Conservation (phyloP, 2,888 invertebrate genomes). For the Stratiomys singularior region DNA sequence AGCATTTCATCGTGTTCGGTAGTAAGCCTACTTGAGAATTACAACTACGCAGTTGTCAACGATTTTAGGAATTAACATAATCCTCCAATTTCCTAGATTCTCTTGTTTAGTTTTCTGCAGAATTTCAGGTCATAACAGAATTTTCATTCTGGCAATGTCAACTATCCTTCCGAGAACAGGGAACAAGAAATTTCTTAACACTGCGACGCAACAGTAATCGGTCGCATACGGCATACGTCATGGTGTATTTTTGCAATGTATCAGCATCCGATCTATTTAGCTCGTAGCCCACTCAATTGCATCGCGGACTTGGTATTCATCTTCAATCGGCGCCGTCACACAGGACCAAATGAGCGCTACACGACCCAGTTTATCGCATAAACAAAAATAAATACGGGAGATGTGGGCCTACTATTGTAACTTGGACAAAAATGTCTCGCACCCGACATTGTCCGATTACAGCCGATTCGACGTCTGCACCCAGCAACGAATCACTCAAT, state of each 20-base stretch:
- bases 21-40: too few species aligned
- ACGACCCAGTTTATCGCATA: constrained; percentile 37
- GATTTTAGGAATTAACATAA: too few species aligned
- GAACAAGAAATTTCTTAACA: background rate
- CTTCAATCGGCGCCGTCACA: background rate
- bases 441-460: background rate
- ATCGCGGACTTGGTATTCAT: background rate
- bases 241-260: constrained; percentile 1
- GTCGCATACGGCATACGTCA: background rate
- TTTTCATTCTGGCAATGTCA: background rate
- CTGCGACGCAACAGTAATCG: background rate
- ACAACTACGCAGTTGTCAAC: too few species aligned
- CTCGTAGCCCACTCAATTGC: background rate
- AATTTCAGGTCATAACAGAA: too few species aligned
- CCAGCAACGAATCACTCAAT: background rate
- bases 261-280: background rate
- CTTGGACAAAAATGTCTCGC: background rate
- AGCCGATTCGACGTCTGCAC: too few species aligned
- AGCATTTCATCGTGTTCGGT: too few species aligned
- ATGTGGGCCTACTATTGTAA: background rate
- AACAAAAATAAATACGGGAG: constrained; percentile 40
- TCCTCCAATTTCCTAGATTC: too few species aligned
- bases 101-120: too few species aligned
- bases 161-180: background rate
- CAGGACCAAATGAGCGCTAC: background rate